Percentiles rank a stretch among this genome's conserved stretches.
These are phyloP conservation scores for Ceratitis capitata DNA, from an alignment of 1,140 invertebrate species.

Conservation along the genomic window DNA sequence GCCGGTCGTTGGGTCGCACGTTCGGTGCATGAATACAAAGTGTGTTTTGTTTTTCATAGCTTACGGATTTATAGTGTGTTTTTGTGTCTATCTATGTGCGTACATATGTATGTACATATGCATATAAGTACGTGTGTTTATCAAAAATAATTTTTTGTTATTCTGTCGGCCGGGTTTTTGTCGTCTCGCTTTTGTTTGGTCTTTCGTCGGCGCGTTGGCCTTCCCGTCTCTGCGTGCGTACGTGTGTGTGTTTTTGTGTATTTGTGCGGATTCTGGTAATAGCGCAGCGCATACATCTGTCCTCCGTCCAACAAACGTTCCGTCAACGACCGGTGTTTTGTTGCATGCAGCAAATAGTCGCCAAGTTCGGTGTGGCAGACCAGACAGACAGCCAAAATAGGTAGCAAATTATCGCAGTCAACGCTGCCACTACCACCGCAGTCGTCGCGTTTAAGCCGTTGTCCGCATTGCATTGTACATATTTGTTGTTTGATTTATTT, in stretches of 20 bases:
- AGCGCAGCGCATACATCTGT: not conserved
- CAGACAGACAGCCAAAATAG: constrained; percentile 15
- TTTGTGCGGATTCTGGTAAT: not conserved
- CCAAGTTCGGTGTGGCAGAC: not conserved
- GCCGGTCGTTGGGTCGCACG: constrained; percentile 24
- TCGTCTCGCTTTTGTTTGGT: constrained; percentile 29
- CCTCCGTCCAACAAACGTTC: too few relatives aligned
- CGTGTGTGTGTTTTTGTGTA: too few relatives aligned
- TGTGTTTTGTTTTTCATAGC: not conserved
- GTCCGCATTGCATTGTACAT: not conserved
- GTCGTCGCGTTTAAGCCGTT: not conserved
- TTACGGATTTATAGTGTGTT: not conserved
- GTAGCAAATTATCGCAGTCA: not conserved
- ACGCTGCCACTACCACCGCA: too few relatives aligned
- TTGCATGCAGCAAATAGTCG: not conserved
- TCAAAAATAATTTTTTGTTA: too few relatives aligned
- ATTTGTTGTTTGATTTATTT: not conserved
- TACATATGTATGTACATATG: not conserved
- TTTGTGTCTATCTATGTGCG: not conserved
- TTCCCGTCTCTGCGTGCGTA: too few relatives aligned
- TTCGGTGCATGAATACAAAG: too few relatives aligned
- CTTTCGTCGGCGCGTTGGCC: constrained; percentile 25
- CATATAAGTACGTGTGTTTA: too few relatives aligned
- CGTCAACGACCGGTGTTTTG: not conserved
- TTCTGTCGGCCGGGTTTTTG: not conserved